Conservation (phyloP, 2,888 invertebrate genomes). For the Pachymerium ferrugineum region DNA sequence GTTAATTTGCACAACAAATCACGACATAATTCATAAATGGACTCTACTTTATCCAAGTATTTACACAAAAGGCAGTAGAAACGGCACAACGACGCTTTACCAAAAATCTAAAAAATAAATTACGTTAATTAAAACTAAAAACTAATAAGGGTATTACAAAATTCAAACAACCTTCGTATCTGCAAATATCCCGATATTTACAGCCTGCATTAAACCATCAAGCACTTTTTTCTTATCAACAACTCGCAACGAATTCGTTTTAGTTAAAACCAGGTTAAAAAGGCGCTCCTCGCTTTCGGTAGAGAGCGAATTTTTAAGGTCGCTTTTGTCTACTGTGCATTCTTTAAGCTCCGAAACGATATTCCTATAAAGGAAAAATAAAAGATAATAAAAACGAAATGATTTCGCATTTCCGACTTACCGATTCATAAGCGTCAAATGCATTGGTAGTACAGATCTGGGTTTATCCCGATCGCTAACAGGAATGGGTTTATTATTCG, state of each 20-base stretch:
- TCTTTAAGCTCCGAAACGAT: neutral
- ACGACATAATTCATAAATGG: neutral
- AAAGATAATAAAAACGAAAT: neutral
- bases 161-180: neutral
- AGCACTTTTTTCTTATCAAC: neutral
- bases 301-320: no score
- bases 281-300: neutral
- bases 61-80: neutral
- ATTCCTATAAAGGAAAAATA: neutral
- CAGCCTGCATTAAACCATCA: neutral
- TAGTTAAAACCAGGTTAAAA: no score
- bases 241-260: neutral
- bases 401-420: neutral
- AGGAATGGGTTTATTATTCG: no score
- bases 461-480: no score
- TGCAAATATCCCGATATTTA: neutral
- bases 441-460: neutral
- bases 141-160: neutral
- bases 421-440: neutral
- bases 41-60: neutral
- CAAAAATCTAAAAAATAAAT: neutral
- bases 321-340: neutral
- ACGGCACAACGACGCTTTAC: neutral
- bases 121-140: neutral
- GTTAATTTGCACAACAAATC: neutral